Evolutionary conservation across 2,888 invertebrate species (phyloP), one percentile per base, ranked within the genome.

Genomic region (Polydrusus cervinus): DNA sequence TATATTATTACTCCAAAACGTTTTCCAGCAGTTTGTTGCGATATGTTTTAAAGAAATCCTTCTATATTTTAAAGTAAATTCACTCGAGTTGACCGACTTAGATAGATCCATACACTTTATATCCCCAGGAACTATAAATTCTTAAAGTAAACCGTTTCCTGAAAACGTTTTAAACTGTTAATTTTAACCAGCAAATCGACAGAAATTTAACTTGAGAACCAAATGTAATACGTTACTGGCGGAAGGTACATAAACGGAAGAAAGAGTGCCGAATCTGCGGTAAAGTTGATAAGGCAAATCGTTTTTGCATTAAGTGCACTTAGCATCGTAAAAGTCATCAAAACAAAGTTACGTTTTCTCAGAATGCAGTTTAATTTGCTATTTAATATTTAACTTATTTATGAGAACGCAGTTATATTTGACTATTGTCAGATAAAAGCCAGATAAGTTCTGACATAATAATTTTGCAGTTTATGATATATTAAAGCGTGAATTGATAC

Each of bases 221-320:
- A 49, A 49, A 49, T 49, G 9, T 49, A 20, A 51, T 51, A 13
- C 18, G 3, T 51, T 51, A 18, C 18, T 9, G 10, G 20, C 9
- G 14, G 20, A 20, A 10, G 20, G 20, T 51, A 11, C 51, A 51
- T 51, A 20, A 51, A 51, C 11, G 20, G 18, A 20, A 51, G 18
- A 51, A 51, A 43, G 16, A 20, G 18, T 20, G 18, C 16, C 20
- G 20, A 10, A 11, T 20, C 0, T 18, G 51, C 20, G 10, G 51
- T 18, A 57, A 57, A 57, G 57, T 68, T 68, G 68, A 68, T 68
- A 68, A 68, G 55, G 68, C 55, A 45, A 68, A 68, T 68, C 67
- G 43, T 53, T 67, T 68, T 68, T n/a, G 38, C 57, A 57, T 57
- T 68, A 55, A 30, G 18, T 14, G 25, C 18, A 68, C 18, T 67